Evolutionary conservation across 92 coral and sea anemone species (phyloP).

Genomic region (Heliopora coerulea): DNA sequence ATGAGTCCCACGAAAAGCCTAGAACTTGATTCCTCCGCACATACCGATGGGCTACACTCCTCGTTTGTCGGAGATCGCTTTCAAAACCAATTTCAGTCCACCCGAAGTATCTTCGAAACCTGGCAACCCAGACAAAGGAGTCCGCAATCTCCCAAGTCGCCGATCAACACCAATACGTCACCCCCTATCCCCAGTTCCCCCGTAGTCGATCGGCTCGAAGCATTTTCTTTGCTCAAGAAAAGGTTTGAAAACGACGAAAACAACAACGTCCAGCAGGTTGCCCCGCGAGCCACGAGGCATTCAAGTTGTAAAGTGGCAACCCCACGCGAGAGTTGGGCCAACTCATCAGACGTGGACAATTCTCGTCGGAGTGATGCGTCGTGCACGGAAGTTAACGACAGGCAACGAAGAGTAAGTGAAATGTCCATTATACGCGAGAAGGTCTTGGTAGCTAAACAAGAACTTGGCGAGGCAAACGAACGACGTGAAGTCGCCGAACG

Average conservation of each 20-base stretch:
- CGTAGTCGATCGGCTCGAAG: constrained; percentile 24
- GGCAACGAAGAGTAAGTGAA: constrained; percentile 16
- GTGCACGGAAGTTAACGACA: constrained; percentile 25
- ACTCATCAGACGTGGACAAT: constrained; percentile 5
- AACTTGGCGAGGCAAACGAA: constrained; percentile 60
- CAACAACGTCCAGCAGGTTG: neutral
- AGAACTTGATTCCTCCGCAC: neutral
- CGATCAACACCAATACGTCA: constrained; percentile 22
- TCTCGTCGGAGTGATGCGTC: constrained; percentile 35
- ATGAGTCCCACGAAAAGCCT: neutral
- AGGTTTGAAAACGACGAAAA: constrained; percentile 9
- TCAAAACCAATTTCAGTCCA: constrained; percentile 26
- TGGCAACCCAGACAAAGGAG: constrained; percentile 11
- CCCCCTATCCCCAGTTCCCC: constrained; percentile 26
- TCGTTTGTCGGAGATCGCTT: constrained; percentile 14
- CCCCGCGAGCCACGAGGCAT: constrained; percentile 19
- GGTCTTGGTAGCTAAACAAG: constrained; percentile 70
- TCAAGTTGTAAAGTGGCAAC: constrained; percentile 14
- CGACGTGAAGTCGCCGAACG: constrained; percentile 55
- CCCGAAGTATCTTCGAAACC: constrained; percentile 13
- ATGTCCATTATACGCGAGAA: constrained; percentile 79
- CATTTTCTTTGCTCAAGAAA: constrained; percentile 26
- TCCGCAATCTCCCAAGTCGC: constrained; percentile 15
- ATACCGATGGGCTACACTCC: neutral
- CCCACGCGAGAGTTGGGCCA: constrained; percentile 25